A percentile compares a stretch with the other conserved stretches of the same genome.
phyloP scores from a whole-genome alignment of 2,797 vertebrate genomes.

The Eulemur coronatus region DNA sequence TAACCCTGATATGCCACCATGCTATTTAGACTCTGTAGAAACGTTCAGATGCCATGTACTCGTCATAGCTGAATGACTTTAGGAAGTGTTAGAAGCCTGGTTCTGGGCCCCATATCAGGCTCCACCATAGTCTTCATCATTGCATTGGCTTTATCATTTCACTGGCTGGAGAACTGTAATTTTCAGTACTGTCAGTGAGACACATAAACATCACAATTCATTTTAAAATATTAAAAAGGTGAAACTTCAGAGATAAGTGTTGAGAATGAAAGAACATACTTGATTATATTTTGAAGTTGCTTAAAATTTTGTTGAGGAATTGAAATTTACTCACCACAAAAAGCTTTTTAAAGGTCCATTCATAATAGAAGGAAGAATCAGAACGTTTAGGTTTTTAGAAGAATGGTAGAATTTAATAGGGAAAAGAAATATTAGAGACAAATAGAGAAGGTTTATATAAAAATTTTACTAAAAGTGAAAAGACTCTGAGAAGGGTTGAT shows the following conservation, averaged over 20 bases:
- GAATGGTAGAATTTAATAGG: neutral
- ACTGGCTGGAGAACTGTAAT: neutral
- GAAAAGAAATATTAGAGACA: neutral
- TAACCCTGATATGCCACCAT: neutral
- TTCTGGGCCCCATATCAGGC: neutral
- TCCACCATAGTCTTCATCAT: neutral
- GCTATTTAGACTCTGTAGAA: neutral
- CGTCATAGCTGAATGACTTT: neutral
- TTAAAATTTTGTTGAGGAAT: neutral
- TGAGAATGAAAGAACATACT: constrained; percentile 17
- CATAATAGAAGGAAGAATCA: neutral
- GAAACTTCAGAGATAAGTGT: neutral
- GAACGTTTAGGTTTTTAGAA: neutral
- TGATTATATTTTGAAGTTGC: constrained; percentile 19
- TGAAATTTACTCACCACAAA: constrained; percentile 34
- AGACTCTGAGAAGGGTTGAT: neutral
- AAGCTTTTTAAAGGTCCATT: neutral
- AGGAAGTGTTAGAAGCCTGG: neutral
- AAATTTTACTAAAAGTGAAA: neutral
- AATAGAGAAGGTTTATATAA: neutral
- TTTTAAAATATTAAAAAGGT: constrained; percentile 25
- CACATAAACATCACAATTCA: neutral
- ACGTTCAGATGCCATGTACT: neutral
- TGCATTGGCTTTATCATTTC: neutral
- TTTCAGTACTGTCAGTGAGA: neutral